Evolutionary conservation across 2,888 invertebrate genomes (phyloP).

Genomic region (Torymus aiolomorphi): DNA sequence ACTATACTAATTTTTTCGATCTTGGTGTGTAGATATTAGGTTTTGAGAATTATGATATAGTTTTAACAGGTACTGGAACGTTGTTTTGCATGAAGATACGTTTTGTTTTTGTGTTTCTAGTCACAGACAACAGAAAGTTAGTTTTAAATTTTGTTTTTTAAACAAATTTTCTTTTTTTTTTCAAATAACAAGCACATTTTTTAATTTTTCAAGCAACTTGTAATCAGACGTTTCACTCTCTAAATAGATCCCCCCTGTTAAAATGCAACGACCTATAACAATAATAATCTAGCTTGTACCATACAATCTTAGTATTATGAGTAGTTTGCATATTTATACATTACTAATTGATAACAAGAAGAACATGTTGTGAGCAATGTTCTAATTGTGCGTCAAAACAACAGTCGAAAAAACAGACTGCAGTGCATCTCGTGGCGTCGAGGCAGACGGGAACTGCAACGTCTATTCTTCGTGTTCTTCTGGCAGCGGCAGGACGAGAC

Average conservation of each 20-base stretch:
- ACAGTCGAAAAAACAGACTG: slow-evolving; percentile 93
- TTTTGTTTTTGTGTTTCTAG: background rate
- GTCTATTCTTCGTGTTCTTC: slow-evolving; percentile 90
- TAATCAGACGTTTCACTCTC: too few species aligned
- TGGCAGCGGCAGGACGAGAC: slow-evolving; percentile 93
- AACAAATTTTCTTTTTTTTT: too few species aligned
- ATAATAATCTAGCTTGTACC: too few species aligned
- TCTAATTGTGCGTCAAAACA: background rate
- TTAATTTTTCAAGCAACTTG: too few species aligned
- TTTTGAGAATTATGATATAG: background rate
- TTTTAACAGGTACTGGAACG: slow-evolving; percentile 10
- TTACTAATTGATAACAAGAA: background rate
- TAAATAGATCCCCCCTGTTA: too few species aligned
- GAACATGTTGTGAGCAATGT: background rate
- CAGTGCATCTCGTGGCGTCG: slow-evolving; percentile 95
- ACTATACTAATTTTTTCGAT: slow-evolving; percentile 11
- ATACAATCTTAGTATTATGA: too few species aligned
- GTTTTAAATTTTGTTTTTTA: too few species aligned
- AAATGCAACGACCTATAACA: too few species aligned
- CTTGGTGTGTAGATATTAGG: slow-evolving; percentile 14
- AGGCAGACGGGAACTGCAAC: slow-evolving; percentile 95
- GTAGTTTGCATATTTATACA: background rate
- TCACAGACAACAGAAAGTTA: too few species aligned
- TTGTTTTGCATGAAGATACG: slow-evolving; percentile 27
- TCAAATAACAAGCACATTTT: too few species aligned